These are phyloP conservation scores for Catalaphyllia jardinei DNA, from an alignment of 64 coral and sea anemone species.

Conservation along the genomic window DNA sequence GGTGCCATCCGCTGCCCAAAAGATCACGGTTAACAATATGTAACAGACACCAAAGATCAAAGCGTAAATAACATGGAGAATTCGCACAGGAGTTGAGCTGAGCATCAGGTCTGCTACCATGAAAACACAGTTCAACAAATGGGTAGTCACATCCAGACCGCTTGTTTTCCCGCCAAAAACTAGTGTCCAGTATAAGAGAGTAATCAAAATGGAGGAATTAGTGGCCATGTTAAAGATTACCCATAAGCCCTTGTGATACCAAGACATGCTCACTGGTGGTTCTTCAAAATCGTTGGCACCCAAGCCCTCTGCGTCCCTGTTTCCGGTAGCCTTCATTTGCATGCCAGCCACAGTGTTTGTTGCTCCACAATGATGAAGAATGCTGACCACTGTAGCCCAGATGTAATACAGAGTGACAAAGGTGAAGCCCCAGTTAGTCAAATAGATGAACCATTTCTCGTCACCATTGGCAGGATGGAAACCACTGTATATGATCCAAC, in stretches of 20 bases:
- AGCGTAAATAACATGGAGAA: slow-evolving; percentile 75
- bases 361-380: slow-evolving; percentile 45
- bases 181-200: slow-evolving; percentile 56
- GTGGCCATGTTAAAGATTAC: slow-evolving; percentile 76
- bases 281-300: background rate
- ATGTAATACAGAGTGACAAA: slow-evolving; percentile 64
- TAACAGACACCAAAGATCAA: slow-evolving; percentile 48
- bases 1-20: slow-evolving; percentile 59
- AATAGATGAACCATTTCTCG: slow-evolving; percentile 73
- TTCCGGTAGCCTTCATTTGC: slow-evolving; percentile 38
- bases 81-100: slow-evolving; percentile 49
- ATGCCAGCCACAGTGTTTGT: slow-evolving; percentile 38
- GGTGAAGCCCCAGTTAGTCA: slow-evolving; percentile 76
- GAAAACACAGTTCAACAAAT: slow-evolving; percentile 66
- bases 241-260: slow-evolving; percentile 79
- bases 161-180: slow-evolving; percentile 7
- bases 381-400: slow-evolving; percentile 46
- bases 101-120: slow-evolving; percentile 65
- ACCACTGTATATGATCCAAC: slow-evolving; percentile 77
- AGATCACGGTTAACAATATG: slow-evolving; percentile 55
- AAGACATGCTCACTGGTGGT: slow-evolving; percentile 28
- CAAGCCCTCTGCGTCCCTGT: slow-evolving; percentile 1
- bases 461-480: slow-evolving; percentile 45
- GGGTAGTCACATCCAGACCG: slow-evolving; percentile 65
- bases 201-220: slow-evolving; percentile 55